Conservation (phyloP, 1,140 invertebrate species). For the Neelides sp. region DNA sequence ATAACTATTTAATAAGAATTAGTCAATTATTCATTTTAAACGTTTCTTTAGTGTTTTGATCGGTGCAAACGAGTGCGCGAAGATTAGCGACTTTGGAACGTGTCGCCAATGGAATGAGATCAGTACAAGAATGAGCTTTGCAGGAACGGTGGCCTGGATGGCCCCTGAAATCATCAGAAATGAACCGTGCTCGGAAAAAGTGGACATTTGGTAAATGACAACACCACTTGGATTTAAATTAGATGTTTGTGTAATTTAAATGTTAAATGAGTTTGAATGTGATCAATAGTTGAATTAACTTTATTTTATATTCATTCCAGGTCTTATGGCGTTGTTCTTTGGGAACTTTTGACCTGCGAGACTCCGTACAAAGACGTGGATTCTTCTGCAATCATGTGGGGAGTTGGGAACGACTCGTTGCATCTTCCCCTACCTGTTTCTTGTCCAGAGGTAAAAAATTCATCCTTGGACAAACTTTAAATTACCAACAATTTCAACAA, state of each 20-base stretch:
- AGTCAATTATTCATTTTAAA: neutral
- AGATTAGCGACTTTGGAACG: slow-evolving; percentile 97
- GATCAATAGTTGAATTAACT: neutral
- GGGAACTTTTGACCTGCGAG: slow-evolving; percentile 92
- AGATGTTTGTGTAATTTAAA: neutral
- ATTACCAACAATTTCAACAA: neutral
- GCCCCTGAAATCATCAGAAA: slow-evolving; percentile 95
- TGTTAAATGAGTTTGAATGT: neutral
- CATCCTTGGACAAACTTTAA: neutral
- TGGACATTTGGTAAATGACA: slow-evolving; percentile 71
- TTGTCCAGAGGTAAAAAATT: slow-evolving; percentile 54
- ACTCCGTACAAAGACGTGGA: slow-evolving; percentile 93
- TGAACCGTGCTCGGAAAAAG: slow-evolving; percentile 90
- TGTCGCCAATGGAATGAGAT: slow-evolving; percentile 88
- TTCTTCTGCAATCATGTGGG: slow-evolving; percentile 93
- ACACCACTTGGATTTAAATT: neutral
- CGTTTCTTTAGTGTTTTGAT: slow-evolving; percentile 72
- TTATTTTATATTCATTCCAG: slow-evolving; percentile 34
- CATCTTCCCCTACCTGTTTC: slow-evolving; percentile 77
- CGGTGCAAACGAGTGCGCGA: slow-evolving; percentile 73
- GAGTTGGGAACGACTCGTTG: slow-evolving; percentile 85
- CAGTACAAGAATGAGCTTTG: slow-evolving; percentile 94
- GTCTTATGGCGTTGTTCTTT: slow-evolving; percentile 92
- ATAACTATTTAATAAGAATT: too few species aligned
- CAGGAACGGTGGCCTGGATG: slow-evolving; percentile 97